Conservation (phyloP, 2,797 vertebrate species). For the Echiichthys vipera region DNA sequence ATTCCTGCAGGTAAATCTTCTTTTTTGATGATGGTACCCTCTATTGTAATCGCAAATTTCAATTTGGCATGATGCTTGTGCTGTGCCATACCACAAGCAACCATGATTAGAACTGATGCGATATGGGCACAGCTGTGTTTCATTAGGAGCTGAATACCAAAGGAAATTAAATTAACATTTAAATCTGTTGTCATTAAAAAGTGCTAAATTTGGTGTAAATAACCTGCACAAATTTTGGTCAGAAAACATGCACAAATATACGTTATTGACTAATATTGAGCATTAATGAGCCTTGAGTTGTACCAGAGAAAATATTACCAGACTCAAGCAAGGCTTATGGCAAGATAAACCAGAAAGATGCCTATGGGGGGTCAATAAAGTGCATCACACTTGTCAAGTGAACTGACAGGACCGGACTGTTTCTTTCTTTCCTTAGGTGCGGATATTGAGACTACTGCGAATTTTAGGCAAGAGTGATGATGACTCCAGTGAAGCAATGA, state of each 20-base stretch:
- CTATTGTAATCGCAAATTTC: background rate
- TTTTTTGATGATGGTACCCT: background rate
- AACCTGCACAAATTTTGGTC: too few relatives aligned
- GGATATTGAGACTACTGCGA: slow-evolving; percentile 97
- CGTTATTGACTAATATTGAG: too few relatives aligned
- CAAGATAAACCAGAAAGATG: background rate
- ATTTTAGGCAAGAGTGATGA: slow-evolving; percentile 98
- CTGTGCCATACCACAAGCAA: background rate
- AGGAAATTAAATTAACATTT: background rate
- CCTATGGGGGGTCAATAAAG: background rate
- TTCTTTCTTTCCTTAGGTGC: slow-evolving; percentile 85
- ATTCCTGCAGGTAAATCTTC: slow-evolving; percentile 93
- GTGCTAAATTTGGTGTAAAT: background rate
- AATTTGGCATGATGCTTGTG: background rate
- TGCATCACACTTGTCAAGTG: background rate
- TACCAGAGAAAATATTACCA: background rate
- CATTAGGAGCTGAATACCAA: background rate
- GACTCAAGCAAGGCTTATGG: background rate
- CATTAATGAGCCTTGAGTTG: too few relatives aligned
- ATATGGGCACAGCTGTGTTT: background rate
- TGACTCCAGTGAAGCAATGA: slow-evolving; percentile 99
- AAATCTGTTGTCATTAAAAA: background rate
- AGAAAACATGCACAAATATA: too few relatives aligned
- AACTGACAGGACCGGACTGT: background rate
- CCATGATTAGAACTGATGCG: background rate